Percentiles rank a stretch among this genome's conserved stretches.
Conservation (phyloP, 2,797 vertebrate species). For the Hypotaenidia okinawae region DNA sequence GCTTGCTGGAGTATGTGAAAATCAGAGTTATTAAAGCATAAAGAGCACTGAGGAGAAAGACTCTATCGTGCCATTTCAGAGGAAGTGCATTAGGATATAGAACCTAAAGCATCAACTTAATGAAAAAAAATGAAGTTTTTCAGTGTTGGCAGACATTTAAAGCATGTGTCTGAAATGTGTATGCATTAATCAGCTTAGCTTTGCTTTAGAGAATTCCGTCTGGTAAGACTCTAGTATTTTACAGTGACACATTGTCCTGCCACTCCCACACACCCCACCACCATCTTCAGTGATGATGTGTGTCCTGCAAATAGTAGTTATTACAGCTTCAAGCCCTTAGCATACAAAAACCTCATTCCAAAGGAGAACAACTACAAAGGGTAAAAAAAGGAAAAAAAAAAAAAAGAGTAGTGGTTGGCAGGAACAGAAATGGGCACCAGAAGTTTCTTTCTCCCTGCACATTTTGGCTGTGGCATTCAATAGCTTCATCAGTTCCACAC, state of each 20-base stretch:
- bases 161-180: constrained; percentile 5
- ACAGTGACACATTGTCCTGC: not conserved
- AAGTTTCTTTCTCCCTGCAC: not conserved
- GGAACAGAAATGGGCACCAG: not conserved
- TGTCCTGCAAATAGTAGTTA: constrained; percentile 6
- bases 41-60: not conserved
- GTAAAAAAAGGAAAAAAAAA: not conserved
- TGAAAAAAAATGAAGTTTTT: constrained; percentile 11
- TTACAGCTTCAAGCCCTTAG: not conserved
- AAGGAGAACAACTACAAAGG: not conserved
- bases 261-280: not conserved
- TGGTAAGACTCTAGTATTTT: not conserved
- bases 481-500: not conserved
- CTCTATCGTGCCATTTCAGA: not conserved
- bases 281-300: not conserved
- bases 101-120: constrained; percentile 36
- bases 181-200: not conserved
- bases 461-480: not conserved
- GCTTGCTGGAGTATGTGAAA: not conserved
- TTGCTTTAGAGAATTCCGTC: not conserved
- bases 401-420: not conserved
- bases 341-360: constrained; percentile 29
- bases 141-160: not conserved
- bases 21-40: not conserved
- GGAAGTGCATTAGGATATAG: not conserved